These are phyloP conservation scores for Epinephelus awoara DNA, from an alignment of 2,797 vertebrate species.

Conservation along the genomic window DNA sequence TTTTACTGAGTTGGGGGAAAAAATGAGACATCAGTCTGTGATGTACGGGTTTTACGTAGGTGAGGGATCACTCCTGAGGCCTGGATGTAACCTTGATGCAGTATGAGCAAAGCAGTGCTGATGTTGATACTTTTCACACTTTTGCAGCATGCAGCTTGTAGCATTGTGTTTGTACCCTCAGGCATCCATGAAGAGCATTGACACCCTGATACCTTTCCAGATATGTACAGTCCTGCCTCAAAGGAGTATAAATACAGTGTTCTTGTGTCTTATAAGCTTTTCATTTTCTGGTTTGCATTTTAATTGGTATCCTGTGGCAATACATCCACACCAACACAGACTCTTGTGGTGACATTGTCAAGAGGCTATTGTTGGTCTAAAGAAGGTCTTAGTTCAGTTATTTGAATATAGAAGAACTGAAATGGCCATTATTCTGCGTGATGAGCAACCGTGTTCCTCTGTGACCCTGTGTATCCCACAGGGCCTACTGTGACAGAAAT, in stretches of 20 bases:
- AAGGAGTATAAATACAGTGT: background rate
- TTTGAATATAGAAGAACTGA: background rate
- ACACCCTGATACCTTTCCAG: background rate
- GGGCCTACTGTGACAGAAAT: slow-evolving; percentile 13
- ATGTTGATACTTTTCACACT: background rate
- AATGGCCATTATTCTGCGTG: slow-evolving; percentile 15
- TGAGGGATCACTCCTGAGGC: background rate
- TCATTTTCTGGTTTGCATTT: slow-evolving; percentile 3
- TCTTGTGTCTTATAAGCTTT: background rate
- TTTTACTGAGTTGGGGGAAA: slow-evolving; percentile 2
- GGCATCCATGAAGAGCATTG: background rate
- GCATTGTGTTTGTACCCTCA: background rate
- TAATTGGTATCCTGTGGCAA: slow-evolving; percentile 6
- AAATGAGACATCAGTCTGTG: background rate
- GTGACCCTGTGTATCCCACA: slow-evolving; percentile 9
- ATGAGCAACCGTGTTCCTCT: slow-evolving; percentile 19
- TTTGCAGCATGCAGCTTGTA: background rate
- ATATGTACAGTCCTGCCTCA: background rate
- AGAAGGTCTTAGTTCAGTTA: background rate
- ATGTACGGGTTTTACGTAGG: background rate
- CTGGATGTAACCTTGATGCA: background rate
- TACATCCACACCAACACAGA: background rate
- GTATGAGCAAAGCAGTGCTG: background rate
- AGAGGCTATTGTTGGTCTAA: background rate
- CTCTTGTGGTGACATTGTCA: slow-evolving; percentile 9